Conservation (phyloP, 2,888 invertebrate species). For the Parapristionchus giblindavisi region DNA sequence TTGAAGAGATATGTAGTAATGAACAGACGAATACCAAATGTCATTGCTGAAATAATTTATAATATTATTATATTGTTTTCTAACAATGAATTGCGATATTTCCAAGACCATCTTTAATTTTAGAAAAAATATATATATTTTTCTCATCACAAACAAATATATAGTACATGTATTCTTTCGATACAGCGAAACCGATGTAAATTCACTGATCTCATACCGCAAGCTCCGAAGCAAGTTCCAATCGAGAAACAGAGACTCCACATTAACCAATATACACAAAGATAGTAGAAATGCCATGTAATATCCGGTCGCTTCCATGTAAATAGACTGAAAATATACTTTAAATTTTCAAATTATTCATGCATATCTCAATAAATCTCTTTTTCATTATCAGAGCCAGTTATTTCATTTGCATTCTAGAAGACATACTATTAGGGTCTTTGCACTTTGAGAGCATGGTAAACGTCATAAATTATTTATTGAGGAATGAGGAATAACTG, state of each 20-base stretch:
- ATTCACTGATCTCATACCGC: slow-evolving; percentile 44
- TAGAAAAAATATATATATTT: too few relatives aligned
- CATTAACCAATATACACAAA: slow-evolving; percentile 67
- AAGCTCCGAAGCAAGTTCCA: slow-evolving; percentile 66
- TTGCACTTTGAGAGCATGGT: too few relatives aligned
- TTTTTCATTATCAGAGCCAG: too few relatives aligned
- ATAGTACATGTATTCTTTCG: neutral
- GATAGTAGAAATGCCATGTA: slow-evolving; percentile 67
- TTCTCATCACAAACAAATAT: too few relatives aligned
- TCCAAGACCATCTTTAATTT: too few relatives aligned
- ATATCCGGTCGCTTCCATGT: slow-evolving; percentile 70
- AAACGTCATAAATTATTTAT: too few relatives aligned
- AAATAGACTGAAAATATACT: slow-evolving; percentile 68
- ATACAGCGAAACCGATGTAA: neutral
- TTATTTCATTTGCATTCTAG: too few relatives aligned
- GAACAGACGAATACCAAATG: slow-evolving; percentile 72
- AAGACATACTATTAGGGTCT: too few relatives aligned
- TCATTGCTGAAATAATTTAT: slow-evolving; percentile 43
- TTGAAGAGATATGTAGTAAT: slow-evolving; percentile 72
- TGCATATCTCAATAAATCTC: neutral
- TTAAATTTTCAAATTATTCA: neutral
- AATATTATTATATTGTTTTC: too few relatives aligned
- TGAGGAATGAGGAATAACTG: neutral
- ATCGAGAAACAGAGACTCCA: slow-evolving; percentile 67
- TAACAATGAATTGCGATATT: too few relatives aligned